Base-by-base conservation (phyloP, 1,140 invertebrate genomes). In the Subanguina moxae region DNA sequence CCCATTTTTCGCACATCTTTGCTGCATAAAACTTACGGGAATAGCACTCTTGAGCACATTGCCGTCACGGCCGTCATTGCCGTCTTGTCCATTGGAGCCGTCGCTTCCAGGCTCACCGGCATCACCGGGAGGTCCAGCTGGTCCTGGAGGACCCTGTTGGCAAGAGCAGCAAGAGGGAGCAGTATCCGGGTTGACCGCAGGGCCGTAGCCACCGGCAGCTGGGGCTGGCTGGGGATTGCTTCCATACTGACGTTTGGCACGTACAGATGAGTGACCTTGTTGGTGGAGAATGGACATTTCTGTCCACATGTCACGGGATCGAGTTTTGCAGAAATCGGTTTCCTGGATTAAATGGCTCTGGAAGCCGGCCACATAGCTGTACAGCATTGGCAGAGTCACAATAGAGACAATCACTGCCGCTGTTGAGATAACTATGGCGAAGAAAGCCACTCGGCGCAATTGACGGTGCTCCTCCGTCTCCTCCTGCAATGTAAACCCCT, bases 271-370 rank as follows among this genome's bases (percentile, higher is more conserved):
- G n/a, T 43, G 13, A 17, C 38, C 23, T 64, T 28, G 28, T 19
- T 59, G 25, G 27, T 76, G 73, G 13, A 82, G 57, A n/a, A 80
- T 57, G 28, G 74, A 71, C 80, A 81, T 82, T 62, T 80, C 80
- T 13, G 73, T 71, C 80, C 80, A 80, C 78, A 80, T 80, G 73
- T 80, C 78, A 57, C 78, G 80, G 17, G 80, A 71, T 23, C 79
- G 78, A 28, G 76, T 69, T 62, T 82, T 83, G 66, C 81, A 82
- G 71, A 82, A 82, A 15, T 81, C 79, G 32, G 78, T 76, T 59
- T 81, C 79, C 21, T 70, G 65, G 57, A 81, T 78, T 25, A 81
- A 59, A 68, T 83, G 81, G 32, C 67, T 72, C 45, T 82, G 80
- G 72, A 82, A 83, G 27, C 52, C 64, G 43, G 80, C 80, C 17